Conservation (phyloP, 1,140 invertebrate species). For the Andrena cerasifolii region DNA sequence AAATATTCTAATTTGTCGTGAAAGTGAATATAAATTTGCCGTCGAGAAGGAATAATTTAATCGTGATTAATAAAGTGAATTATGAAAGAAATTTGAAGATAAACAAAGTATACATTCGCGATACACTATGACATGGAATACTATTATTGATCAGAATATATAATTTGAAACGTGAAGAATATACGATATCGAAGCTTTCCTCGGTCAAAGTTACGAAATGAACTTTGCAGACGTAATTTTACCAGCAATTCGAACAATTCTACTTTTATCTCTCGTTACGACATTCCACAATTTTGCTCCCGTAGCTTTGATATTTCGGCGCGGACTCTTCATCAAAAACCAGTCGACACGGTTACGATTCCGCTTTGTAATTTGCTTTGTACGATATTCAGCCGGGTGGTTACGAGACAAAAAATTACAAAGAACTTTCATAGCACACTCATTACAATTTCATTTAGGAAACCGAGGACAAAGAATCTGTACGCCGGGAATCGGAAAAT, state of each 20-base stretch:
- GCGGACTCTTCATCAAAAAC: background rate
- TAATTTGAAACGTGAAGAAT: no score
- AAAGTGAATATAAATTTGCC: background rate
- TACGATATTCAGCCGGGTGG: background rate
- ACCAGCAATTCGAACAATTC: background rate
- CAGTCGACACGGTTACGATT: conserved; percentile 1
- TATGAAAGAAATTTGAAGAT: no score
- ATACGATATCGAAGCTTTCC: no score
- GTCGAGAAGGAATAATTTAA: background rate
- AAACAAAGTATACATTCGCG: no score
- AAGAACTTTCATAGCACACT: background rate
- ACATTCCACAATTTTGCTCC: background rate
- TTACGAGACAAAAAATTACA: background rate
- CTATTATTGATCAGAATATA: no score
- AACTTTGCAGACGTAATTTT: background rate
- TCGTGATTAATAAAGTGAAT: no score
- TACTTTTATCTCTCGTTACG: background rate
- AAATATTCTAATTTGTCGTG: background rate
- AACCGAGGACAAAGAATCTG: background rate
- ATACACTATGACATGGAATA: no score
- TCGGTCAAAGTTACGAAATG: background rate
- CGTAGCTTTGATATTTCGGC: background rate
- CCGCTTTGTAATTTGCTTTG: background rate
- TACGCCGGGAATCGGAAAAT: background rate
- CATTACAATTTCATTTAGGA: conserved; percentile 3